Percentiles rank a stretch among this genome's conserved stretches.
These are phyloP conservation scores for Gerosis bhagava DNA, from an alignment of 2,888 invertebrate species.

Conservation along the genomic window DNA sequence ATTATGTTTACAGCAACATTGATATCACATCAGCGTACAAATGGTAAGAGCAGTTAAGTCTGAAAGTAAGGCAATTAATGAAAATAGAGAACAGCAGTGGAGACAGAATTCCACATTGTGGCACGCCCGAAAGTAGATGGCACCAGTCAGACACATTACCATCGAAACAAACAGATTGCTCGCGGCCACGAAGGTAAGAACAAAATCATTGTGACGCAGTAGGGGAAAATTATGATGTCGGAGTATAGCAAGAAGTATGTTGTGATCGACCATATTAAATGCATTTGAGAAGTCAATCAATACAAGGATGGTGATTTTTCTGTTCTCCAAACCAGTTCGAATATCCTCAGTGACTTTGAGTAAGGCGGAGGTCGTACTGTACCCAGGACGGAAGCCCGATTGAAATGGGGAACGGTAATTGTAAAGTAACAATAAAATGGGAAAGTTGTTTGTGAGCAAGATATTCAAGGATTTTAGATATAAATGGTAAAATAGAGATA, in stretches of 20 bases:
- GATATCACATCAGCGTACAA: no score
- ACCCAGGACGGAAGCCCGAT: slow-evolving; percentile 4
- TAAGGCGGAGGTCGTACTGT: slow-evolving; percentile 2
- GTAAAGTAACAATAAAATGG: not conserved
- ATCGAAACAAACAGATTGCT: not conserved
- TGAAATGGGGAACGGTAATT: not conserved
- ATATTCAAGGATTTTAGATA: slow-evolving; percentile 2
- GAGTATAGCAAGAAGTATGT: not conserved
- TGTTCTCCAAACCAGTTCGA: not conserved
- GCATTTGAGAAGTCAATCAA: slow-evolving; percentile 5
- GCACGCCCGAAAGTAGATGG: not conserved
- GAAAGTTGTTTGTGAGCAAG: not conserved
- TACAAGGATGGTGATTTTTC: not conserved
- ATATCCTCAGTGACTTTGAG: not conserved
- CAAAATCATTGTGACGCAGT: not conserved
- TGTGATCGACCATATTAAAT: slow-evolving; percentile 4
- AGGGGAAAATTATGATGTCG: not conserved
- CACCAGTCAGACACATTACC: not conserved
- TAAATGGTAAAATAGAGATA: no score
- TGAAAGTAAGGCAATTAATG: no score
- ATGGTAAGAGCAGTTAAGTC: no score
- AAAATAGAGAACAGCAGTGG: no score
- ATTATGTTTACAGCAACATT: no score
- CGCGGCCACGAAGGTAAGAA: slow-evolving; percentile 5
- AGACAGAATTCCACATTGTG: slow-evolving; percentile 6